Evolutionary conservation across 64 coral and sea anemone genomes (phyloP).

Genomic region (Stichodactyla helianthus): DNA sequence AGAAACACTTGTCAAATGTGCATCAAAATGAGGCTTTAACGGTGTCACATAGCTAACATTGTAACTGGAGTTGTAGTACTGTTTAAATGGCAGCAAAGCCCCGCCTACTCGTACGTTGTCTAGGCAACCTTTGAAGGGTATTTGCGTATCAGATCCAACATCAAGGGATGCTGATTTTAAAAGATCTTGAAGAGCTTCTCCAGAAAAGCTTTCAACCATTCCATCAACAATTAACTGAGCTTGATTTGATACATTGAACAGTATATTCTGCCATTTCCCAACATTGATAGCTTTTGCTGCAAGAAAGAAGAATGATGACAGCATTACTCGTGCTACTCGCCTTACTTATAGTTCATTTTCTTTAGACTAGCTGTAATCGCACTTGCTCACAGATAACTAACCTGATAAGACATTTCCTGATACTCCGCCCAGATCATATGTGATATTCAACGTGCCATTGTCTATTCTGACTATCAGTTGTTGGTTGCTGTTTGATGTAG

Average conservation of each 20-base stretch:
- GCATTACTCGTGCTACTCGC: constrained; percentile 63
- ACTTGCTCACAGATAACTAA: not conserved
- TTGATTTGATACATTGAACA: constrained; percentile 36
- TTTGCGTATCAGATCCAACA: constrained; percentile 31
- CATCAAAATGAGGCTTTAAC: constrained; percentile 70
- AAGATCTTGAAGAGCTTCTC: constrained; percentile 33
- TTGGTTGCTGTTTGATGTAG: not conserved
- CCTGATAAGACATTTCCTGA: constrained; percentile 24
- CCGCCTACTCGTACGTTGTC: constrained; percentile 64
- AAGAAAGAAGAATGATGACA: not conserved
- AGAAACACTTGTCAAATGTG: not conserved
- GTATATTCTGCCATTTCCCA: constrained; percentile 60
- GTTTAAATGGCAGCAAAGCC: constrained; percentile 68
- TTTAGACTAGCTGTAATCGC: no score
- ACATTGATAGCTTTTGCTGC: constrained; percentile 41
- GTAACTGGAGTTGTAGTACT: constrained; percentile 65
- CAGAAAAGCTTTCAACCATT: not conserved
- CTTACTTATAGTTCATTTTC: constrained; percentile 32
- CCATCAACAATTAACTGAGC: constrained; percentile 33
- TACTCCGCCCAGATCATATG: constrained; percentile 14
- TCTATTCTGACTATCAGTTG: not conserved
- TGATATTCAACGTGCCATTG: constrained; percentile 14
- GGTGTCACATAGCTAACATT: constrained; percentile 78
- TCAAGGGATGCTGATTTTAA: constrained; percentile 37
- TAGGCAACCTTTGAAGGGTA: constrained; percentile 70